Evolutionary conservation across 2,113 vertebrate species (phyloP).

Genomic region (Perca schrenkii): DNA sequence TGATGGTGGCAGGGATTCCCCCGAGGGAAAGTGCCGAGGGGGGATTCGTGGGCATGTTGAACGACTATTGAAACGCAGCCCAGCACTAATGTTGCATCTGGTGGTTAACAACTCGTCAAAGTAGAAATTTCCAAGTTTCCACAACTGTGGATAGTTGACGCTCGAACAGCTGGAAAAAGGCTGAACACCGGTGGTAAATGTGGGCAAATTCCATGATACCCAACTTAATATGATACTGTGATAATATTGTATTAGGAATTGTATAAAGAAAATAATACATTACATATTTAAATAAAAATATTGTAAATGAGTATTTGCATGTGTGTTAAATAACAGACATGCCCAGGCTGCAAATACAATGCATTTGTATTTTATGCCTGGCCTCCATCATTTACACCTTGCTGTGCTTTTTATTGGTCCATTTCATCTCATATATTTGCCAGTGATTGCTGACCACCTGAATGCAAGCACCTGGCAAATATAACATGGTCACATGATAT

Average conservation of each 20-base stretch:
- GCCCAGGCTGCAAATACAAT: background rate
- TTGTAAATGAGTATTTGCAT: background rate
- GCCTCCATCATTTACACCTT: slow-evolving; percentile 20
- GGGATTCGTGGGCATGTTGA: no score
- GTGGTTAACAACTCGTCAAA: slow-evolving; percentile 38
- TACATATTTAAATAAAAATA: background rate
- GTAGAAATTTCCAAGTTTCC: slow-evolving; percentile 21
- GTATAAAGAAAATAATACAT: background rate
- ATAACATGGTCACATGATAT: slow-evolving; percentile 2
- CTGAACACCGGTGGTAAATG: slow-evolving; percentile 4
- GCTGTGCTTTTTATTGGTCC: slow-evolving; percentile 13
- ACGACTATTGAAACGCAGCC: background rate
- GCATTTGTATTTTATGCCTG: background rate
- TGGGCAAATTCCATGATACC: background rate
- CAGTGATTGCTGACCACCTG: slow-evolving; percentile 25
- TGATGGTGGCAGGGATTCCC: no score
- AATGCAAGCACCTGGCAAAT: slow-evolving; percentile 38
- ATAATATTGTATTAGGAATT: background rate
- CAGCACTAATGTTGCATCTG: slow-evolving; percentile 13
- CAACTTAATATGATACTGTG: background rate
- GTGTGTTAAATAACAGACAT: background rate
- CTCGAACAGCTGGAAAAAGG: slow-evolving; percentile 2
- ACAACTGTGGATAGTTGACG: slow-evolving; percentile 1
- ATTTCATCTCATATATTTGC: slow-evolving; percentile 19
- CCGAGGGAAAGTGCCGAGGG: no score